phyloP scores from a whole-genome alignment of 1,140 invertebrate species.

The Augochlora pura region DNA sequence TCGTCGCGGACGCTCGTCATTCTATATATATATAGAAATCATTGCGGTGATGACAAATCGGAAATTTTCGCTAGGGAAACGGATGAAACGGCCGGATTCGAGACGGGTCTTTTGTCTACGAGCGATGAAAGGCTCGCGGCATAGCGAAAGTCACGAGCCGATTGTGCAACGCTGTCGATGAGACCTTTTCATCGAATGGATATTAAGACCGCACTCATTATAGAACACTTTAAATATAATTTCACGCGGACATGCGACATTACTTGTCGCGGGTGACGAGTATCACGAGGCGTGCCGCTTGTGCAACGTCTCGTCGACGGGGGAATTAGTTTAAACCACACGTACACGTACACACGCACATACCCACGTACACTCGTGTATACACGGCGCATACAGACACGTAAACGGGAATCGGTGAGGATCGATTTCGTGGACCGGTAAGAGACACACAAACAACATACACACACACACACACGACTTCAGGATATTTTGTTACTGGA shows the following conservation, averaged over 20 bases:
- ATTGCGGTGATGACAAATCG: no score
- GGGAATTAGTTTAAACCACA: constrained; percentile 9
- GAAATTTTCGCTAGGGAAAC: background rate
- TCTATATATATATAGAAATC: no score
- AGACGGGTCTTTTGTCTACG: background rate
- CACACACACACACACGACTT: background rate
- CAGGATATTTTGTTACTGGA: constrained; percentile 17
- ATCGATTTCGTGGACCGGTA: background rate
- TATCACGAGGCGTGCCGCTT: constrained; percentile 27
- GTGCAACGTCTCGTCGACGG: constrained; percentile 29
- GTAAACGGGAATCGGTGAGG: background rate
- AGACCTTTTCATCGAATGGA: constrained; percentile 12
- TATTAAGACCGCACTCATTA: constrained; percentile 30
- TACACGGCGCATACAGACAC: no score
- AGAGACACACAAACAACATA: background rate
- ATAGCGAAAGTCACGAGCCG: constrained; percentile 2
- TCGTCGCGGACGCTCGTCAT: no score
- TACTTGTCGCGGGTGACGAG: constrained; percentile 28
- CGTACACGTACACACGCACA: background rate
- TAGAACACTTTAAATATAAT: constrained; percentile 46
- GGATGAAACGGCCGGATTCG: background rate
- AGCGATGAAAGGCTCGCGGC: background rate
- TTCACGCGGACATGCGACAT: constrained; percentile 22
- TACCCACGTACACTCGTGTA: no score
- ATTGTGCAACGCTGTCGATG: constrained; percentile 25